Evolutionary conservation across 2,113 vertebrate genomes (phyloP), one percentile per base, ranked within the genome.

Genomic region (Lathamus discolor): DNA sequence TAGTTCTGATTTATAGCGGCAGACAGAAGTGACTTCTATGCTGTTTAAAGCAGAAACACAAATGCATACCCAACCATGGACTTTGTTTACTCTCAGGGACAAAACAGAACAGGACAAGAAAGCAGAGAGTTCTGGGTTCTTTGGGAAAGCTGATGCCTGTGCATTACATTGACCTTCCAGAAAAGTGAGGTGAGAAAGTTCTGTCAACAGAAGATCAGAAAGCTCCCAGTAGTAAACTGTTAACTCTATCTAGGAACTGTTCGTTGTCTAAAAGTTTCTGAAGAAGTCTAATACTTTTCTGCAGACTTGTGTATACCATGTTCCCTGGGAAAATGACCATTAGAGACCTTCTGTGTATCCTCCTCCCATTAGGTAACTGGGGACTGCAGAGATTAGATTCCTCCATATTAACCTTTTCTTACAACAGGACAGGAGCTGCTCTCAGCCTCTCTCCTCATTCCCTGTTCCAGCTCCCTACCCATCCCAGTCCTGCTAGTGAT

Each of bases 401-500:
- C 29, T 35, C 24, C 29, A 39, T 7, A 0, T 39, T 28, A 72
- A 54, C 18, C 12, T 33, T 17, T 31, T 49, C 31, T 20, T 52
- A 37, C 39, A 29, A n/a, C 18, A 17, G 51, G 22, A 41, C 9
- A 28, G 48, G 57, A 37, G n/a, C 49, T 10, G 23, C 18, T 55
- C 23, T 73, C 59, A 48, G 67, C 44, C n/a, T 35, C 25, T 67
- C 14, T 24, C 20, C 57, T 18, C 35, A 24, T 46, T 37, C 37
- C 54, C 18, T 17, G 4, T 52, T 52, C 31, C 46, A 52, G 46
- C 33, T 77, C 84, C 11, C 25, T 62, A 5, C 54, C 31, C 20
- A 1, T 67, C 72, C 23, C 3, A 0, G 35, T 49, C 4, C 31
- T 31, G 63, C 19, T 25, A 2, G 8, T 25, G 37, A 9, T 25